phyloP scores from a whole-genome alignment of 2,797 vertebrate species.

The Aselliscus stoliczkanus region DNA sequence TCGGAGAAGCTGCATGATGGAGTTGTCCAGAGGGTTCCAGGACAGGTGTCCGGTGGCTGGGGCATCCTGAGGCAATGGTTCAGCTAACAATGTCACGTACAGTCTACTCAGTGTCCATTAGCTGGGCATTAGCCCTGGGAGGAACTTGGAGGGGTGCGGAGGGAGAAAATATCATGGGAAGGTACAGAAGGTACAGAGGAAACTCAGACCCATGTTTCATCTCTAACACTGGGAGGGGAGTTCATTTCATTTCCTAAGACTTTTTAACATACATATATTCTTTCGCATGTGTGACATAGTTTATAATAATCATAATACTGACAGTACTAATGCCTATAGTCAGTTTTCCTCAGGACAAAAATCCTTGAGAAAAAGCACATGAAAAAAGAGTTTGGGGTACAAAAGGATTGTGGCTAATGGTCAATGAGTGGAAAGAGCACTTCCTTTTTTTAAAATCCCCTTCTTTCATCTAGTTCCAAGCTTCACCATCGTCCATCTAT shows the following conservation, averaged over 20 bases:
- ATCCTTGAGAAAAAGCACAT: background rate
- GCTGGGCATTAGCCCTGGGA: background rate
- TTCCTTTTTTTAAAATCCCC: background rate
- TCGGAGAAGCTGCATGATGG: background rate
- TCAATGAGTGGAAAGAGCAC: rapidly evolving
- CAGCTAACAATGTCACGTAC: background rate
- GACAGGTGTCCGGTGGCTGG: background rate
- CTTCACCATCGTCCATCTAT: background rate
- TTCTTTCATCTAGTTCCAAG: background rate
- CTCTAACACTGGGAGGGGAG: background rate
- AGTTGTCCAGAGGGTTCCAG: background rate
- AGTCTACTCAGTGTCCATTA: no score
- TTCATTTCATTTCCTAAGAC: background rate
- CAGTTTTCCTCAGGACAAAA: background rate
- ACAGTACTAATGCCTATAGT: background rate
- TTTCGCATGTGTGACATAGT: background rate
- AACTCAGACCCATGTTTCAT: background rate
- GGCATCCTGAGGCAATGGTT: background rate
- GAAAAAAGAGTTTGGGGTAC: background rate
- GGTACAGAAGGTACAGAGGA: background rate
- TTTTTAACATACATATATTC: background rate
- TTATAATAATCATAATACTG: background rate
- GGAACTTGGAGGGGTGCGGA: background rate
- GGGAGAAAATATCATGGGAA: background rate
- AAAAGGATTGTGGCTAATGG: background rate